Conservation (phyloP, 2,113 vertebrate species). For the Microcebus ravelobensis region DNA sequence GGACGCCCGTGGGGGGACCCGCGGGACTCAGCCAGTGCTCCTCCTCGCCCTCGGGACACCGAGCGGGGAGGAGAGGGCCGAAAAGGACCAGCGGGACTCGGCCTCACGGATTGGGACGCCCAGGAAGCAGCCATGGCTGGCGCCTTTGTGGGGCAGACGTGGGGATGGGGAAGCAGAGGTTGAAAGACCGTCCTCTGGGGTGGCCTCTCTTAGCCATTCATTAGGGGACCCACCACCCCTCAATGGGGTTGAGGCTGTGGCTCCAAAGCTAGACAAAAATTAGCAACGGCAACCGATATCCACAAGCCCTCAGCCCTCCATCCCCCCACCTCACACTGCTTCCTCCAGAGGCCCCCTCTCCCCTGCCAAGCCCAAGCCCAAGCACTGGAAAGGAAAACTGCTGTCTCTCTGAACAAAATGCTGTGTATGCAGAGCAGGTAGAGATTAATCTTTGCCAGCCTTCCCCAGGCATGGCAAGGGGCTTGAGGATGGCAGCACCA, state of each 20-base stretch:
- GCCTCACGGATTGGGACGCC: slow-evolving; percentile 60
- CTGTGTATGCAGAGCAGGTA: slow-evolving; percentile 79
- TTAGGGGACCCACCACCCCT: neutral
- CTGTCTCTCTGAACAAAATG: slow-evolving; percentile 72
- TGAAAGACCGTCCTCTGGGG: neutral
- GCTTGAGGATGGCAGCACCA: slow-evolving; percentile 68
- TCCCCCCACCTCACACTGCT: neutral
- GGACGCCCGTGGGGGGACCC: slow-evolving; percentile 31
- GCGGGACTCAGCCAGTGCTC: slow-evolving; percentile 60
- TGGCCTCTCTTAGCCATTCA: neutral
- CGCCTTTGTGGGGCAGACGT: slow-evolving; percentile 30
- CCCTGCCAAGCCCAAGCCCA: slow-evolving; percentile 60
- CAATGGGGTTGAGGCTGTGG: neutral
- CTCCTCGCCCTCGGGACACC: slow-evolving; percentile 50
- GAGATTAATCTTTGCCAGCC: slow-evolving; percentile 79
- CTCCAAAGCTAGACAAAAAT: slow-evolving; percentile 56
- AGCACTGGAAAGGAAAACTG: slow-evolving; percentile 82
- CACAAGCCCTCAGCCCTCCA: neutral
- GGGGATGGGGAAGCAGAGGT: slow-evolving; percentile 10
- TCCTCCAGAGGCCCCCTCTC: neutral
- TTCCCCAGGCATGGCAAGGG: slow-evolving; percentile 65
- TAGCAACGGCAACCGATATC: neutral
- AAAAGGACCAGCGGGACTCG: slow-evolving; percentile 51
- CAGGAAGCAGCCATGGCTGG: neutral
- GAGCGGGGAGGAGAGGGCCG: neutral